These are phyloP conservation scores for Ciconia boyciana DNA, from an alignment of 2,113 vertebrate genomes.

Conservation along the genomic window DNA sequence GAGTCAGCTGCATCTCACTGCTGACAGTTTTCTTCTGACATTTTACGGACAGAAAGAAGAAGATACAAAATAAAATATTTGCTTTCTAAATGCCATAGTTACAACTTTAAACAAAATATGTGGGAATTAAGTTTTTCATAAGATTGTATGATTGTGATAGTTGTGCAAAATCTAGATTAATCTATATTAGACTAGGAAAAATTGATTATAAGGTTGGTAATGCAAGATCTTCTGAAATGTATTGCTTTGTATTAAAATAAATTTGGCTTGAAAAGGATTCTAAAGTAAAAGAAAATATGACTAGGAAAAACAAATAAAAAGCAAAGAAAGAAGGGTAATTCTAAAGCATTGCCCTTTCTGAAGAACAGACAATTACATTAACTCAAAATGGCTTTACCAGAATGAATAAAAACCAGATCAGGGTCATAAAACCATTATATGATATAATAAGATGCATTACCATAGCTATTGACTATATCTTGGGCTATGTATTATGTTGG, in stretches of 20 bases:
- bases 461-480: not conserved
- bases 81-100: not conserved
- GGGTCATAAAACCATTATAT: not conserved
- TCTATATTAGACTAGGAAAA: not conserved
- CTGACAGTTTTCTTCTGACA: not conserved
- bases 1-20: not conserved
- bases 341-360: not conserved
- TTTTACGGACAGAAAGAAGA: not conserved
- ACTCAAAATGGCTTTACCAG: not conserved
- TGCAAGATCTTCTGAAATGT: not conserved
- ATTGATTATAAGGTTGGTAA: not conserved
- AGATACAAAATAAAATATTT: not conserved
- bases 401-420: not conserved
- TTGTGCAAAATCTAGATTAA: not conserved
- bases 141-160: not conserved
- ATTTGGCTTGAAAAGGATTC: not conserved
- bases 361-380: not conserved
- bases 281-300: not conserved
- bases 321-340: not conserved
- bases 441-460: not conserved
- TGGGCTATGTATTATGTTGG: not conserved
- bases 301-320: not conserved
- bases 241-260: not conserved
- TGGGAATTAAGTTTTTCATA: not conserved
- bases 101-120: not conserved